Percentiles rank a stretch among this genome's conserved stretches.
phyloP scores from a whole-genome alignment of 2,113 vertebrate species.

The Rousettus leschenaultii region DNA sequence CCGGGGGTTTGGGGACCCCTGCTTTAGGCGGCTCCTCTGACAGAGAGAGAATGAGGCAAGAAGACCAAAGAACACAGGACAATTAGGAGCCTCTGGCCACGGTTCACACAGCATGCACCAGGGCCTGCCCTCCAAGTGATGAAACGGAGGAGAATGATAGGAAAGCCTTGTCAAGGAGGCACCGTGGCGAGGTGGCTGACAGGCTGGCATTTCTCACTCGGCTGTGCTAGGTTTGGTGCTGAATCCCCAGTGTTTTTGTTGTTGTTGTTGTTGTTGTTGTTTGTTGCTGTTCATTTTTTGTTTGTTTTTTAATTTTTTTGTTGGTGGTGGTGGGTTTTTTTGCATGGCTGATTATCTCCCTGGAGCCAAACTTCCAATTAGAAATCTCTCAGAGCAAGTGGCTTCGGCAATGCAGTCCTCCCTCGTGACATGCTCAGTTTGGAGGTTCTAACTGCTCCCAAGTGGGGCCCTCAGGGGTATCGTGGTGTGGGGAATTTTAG shows the following conservation, averaged over 20 bases:
- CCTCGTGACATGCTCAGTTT: neutral
- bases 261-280: too few species aligned
- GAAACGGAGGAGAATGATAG: neutral
- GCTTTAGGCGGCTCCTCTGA: neutral
- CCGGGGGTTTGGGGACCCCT: too few species aligned
- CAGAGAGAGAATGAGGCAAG: neutral
- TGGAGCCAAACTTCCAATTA: neutral
- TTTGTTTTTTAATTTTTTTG: too few species aligned
- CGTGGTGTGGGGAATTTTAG: neutral
- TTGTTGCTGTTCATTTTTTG: too few species aligned
- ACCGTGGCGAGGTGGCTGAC: neutral
- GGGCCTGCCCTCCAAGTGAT: neutral
- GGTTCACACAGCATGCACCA: neutral
- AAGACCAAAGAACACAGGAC: neutral
- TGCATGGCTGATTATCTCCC: neutral
- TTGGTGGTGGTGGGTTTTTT: neutral
- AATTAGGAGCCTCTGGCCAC: neutral
- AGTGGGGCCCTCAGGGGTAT: accelerated
- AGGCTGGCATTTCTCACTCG: neutral
- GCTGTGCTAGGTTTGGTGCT: neutral
- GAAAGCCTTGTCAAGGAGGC: neutral
- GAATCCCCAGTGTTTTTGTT: neutral
- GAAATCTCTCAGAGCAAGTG: neutral
- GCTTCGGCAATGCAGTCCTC: neutral
- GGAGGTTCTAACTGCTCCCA: neutral